A percentile compares a stretch with the other conserved stretches of the same genome.
Evolutionary conservation across 2,797 vertebrate genomes (phyloP).

Genomic region (Hypotaenidia philippensis): DNA sequence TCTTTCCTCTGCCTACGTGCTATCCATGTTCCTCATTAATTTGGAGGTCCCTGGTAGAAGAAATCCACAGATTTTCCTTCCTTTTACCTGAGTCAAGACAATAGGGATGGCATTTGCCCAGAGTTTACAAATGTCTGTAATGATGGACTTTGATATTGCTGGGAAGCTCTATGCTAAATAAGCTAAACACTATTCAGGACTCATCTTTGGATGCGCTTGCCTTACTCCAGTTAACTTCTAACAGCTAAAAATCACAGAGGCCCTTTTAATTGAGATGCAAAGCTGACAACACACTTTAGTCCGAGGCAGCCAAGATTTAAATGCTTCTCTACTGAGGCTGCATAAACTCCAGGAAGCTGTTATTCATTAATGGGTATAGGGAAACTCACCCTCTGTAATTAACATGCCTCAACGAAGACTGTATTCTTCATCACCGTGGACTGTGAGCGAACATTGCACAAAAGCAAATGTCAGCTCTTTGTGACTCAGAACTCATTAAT

Average conservation of each 20-base stretch:
- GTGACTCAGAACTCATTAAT: conserved; percentile 40
- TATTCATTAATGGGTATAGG: neutral
- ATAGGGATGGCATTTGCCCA: neutral
- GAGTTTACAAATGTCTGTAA: neutral
- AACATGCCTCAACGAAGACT: neutral
- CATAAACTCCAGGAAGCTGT: neutral
- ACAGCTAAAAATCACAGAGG: neutral
- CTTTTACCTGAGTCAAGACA: neutral
- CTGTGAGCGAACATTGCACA: neutral
- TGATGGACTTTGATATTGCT: neutral
- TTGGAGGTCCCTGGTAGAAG: neutral
- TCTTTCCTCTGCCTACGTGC: rapidly evolving
- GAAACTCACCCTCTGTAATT: conserved; percentile 21
- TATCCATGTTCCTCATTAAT: neutral
- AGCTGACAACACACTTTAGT: neutral
- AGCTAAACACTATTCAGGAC: neutral
- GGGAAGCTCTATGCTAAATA: neutral
- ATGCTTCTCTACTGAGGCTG: neutral
- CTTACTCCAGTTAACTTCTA: neutral
- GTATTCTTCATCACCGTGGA: neutral
- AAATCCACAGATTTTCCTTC: neutral
- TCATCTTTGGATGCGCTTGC: neutral
- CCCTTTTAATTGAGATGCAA: neutral
- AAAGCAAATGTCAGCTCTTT: conserved; percentile 34
- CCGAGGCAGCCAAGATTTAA: neutral